Percentiles rank a stretch among this genome's conserved stretches.
phyloP scores from a whole-genome alignment of 2,888 invertebrate species.

The Diarsia rubi region DNA sequence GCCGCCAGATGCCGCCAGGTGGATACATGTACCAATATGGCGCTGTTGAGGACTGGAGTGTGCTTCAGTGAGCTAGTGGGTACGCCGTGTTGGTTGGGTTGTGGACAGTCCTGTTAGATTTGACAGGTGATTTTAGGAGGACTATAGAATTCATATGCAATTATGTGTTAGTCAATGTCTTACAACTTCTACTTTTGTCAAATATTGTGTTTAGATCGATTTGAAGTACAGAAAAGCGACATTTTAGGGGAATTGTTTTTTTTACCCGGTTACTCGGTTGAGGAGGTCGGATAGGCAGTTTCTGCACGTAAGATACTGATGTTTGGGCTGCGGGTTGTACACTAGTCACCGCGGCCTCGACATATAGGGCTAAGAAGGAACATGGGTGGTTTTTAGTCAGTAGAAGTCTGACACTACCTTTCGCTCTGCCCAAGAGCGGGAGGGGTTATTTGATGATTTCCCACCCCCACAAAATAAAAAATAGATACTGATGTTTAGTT shows the following conservation, averaged over 20 bases:
- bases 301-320: not conserved
- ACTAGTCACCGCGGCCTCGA: too few species aligned
- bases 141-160: not conserved
- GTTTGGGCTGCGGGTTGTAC: too few species aligned
- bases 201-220: not conserved
- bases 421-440: too few species aligned
- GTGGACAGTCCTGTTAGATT: conserved; percentile 12
- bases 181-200: not conserved
- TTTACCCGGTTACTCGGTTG: not conserved
- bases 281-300: not conserved
- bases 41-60: conserved; percentile 17
- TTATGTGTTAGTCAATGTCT: not conserved
- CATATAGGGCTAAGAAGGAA: too few species aligned
- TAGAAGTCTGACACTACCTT: too few species aligned
- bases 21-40: conserved; percentile 41
- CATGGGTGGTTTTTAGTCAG: too few species aligned
- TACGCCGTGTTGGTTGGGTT: not conserved
- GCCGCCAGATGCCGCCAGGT: conserved; percentile 36
- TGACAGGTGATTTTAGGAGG: not conserved
- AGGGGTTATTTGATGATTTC: too few species aligned
- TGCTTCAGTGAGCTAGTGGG: conserved; percentile 24
- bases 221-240: not conserved
- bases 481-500: not conserved
- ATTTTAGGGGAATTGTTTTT: not conserved
- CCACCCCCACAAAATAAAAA: too few species aligned